Evolutionary conservation across 1,140 invertebrate genomes (phyloP).

Genomic region (Streblospio benedicti): DNA sequence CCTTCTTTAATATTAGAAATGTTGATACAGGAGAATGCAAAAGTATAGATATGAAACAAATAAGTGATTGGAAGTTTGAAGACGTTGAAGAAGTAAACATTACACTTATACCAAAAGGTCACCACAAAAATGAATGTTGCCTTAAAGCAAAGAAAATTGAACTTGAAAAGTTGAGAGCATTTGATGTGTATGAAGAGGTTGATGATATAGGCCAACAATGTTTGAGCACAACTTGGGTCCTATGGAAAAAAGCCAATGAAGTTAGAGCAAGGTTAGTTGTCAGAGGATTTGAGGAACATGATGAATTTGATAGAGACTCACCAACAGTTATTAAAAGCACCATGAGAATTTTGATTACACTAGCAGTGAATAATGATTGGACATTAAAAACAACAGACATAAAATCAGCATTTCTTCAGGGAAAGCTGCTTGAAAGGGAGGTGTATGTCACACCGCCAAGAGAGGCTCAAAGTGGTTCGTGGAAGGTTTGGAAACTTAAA

Average conservation of each 20-base stretch:
- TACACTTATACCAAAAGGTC: too few species aligned
- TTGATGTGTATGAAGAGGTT: neutral
- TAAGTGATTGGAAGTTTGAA: neutral
- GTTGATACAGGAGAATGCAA: too few species aligned
- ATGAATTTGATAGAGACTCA: neutral
- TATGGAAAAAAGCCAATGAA: neutral
- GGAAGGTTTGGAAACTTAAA: slow-evolving; percentile 5
- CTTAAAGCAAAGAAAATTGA: neutral
- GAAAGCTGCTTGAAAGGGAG: neutral
- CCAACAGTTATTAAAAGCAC: neutral
- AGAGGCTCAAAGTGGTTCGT: neutral
- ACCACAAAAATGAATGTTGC: neutral
- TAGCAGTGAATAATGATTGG: neutral
- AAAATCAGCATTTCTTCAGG: neutral
- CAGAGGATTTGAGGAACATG: neutral
- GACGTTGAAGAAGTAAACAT: neutral
- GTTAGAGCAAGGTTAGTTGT: neutral
- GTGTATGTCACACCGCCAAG: slow-evolving; percentile 6
- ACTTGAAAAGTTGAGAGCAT: too few species aligned
- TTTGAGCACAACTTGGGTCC: neutral
- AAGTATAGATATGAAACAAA: neutral
- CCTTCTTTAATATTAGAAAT: too few species aligned
- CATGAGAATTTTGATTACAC: neutral
- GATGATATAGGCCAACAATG: neutral
- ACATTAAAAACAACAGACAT: neutral